Percentiles rank a stretch among this genome's conserved stretches.
Conservation (phyloP, 2,888 invertebrate genomes). For the Vanessa cardui region DNA sequence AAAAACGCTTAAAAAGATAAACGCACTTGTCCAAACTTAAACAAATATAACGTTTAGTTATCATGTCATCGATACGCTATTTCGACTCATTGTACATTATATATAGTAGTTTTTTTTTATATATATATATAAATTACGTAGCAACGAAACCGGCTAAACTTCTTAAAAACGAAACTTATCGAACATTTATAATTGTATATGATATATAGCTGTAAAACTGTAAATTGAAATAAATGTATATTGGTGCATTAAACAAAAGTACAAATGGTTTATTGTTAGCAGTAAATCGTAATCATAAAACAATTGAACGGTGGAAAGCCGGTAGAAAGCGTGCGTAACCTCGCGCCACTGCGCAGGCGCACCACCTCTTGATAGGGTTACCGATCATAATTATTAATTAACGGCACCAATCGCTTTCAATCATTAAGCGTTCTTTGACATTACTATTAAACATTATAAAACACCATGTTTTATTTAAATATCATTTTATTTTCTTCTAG, state of each 20-base stretch:
- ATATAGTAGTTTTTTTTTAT: too few species aligned
- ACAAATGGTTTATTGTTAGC: slow-evolving; percentile 2
- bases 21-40: too few species aligned
- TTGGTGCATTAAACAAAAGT: background rate
- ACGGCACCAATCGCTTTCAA: background rate
- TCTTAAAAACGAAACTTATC: too few species aligned
- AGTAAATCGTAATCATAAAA: slow-evolving; percentile 47
- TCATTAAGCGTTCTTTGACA: background rate
- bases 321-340: slow-evolving; percentile 69
- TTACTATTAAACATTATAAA: too few species aligned
- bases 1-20: too few species aligned
- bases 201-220: background rate
- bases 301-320: slow-evolving; percentile 78
- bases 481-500: too few species aligned
- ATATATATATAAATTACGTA: too few species aligned
- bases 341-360: slow-evolving; percentile 42
- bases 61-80: too few species aligned
- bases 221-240: background rate
- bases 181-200: background rate
- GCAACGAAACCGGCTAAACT: too few species aligned
- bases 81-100: too few species aligned
- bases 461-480: too few species aligned
- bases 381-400: background rate
- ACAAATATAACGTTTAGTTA: too few species aligned
- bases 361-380: slow-evolving; percentile 15